These are phyloP conservation scores for Brachionus sp. DNA, from an alignment of 1,140 invertebrate species.

Conservation along the genomic window DNA sequence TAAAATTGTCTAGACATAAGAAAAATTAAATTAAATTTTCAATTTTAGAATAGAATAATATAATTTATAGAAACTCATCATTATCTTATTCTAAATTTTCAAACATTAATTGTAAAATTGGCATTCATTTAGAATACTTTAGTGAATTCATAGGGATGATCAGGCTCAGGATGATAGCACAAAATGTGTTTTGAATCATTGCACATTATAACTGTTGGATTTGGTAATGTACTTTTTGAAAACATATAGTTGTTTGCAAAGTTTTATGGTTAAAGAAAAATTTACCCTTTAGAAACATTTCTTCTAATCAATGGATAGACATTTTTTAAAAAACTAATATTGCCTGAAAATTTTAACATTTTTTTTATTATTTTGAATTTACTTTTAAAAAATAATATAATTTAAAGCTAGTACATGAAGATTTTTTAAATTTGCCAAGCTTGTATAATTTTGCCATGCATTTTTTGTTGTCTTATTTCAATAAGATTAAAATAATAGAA, in stretches of 20 bases:
- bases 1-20: background rate
- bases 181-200: constrained; percentile 39
- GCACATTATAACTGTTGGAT: constrained; percentile 20
- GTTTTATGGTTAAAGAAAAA: background rate
- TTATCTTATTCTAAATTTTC: background rate
- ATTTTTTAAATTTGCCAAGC: background rate
- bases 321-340: background rate
- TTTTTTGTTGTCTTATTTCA: background rate
- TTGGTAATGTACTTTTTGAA: background rate
- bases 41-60: too few species aligned
- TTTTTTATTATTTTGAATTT: background rate
- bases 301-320: background rate
- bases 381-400: background rate
- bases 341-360: constrained; percentile 1
- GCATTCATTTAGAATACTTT: background rate
- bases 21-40: background rate
- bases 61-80: too few species aligned
- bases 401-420: background rate
- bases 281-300: background rate
- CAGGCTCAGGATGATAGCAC: constrained; percentile 43
- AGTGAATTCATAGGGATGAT: constrained; percentile 39
- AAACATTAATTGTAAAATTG: background rate
- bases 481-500: background rate
- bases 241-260: background rate
- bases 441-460: background rate